Conservation (phyloP, 2,113 vertebrate species). For the Albula glossodonta region DNA sequence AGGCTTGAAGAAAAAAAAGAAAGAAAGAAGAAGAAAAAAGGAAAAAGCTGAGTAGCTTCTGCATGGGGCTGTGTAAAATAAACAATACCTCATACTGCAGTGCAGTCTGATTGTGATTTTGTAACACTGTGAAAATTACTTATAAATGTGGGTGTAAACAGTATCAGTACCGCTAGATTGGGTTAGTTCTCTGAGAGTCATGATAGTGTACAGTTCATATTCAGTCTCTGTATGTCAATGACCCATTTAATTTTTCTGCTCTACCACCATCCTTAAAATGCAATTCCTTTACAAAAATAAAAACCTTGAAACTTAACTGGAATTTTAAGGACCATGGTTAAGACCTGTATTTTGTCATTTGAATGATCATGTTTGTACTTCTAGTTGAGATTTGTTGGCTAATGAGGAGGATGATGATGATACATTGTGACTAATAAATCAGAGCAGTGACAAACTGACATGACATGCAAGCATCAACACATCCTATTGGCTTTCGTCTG, state of each 20-base stretch:
- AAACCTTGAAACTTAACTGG: not conserved
- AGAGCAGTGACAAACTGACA: not conserved
- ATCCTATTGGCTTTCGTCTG: not conserved
- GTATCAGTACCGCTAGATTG: not conserved
- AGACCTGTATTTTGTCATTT: too few relatives aligned
- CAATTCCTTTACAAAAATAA: not conserved
- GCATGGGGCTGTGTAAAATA: not conserved
- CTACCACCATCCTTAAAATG: not conserved
- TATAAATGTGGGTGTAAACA: not conserved
- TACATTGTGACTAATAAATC: constrained; percentile 1
- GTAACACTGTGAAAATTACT: not conserved
- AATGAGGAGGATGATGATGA: too few relatives aligned
- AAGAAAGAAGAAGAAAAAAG: too few relatives aligned
- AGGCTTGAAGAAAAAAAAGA: too few relatives aligned
- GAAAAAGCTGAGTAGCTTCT: not conserved
- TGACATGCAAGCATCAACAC: not conserved
- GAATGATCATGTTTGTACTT: too few relatives aligned
- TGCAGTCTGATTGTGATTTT: not conserved
- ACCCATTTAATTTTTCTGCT: too few relatives aligned
- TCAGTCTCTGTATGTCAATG: too few relatives aligned
- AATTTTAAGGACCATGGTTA: not conserved
- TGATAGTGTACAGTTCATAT: too few relatives aligned
- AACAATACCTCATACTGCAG: not conserved
- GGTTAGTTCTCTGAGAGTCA: not conserved
- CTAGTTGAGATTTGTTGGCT: too few relatives aligned